Evolutionary conservation across 2,113 vertebrate species (phyloP).

Genomic region (rabbit (Oryctolagus cuniculus)): DNA sequence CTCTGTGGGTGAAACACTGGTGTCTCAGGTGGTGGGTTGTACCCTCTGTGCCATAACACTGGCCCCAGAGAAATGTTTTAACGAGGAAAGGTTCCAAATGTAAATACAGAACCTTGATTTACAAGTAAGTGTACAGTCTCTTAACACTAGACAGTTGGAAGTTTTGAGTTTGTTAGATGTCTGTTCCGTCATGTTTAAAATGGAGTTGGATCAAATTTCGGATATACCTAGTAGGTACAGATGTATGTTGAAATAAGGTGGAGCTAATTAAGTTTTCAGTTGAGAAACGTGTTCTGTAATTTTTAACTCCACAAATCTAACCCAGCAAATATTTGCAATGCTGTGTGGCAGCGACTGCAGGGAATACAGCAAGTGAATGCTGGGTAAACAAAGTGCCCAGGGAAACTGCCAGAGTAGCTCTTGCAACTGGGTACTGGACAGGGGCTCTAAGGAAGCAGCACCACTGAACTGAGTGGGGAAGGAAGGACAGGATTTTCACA

Average conservation of each 20-base stretch:
- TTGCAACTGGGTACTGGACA: neutral
- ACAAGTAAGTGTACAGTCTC: neutral
- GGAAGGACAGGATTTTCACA: neutral
- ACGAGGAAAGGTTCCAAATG: neutral
- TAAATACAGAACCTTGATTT: neutral
- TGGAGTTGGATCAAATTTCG: neutral
- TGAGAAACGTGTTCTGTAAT: neutral
- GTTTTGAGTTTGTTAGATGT: neutral
- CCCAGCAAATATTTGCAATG: neutral
- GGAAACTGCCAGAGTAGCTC: neutral
- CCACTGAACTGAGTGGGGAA: neutral
- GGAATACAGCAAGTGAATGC: neutral
- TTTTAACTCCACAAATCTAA: conserved; percentile 51
- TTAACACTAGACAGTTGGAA: neutral
- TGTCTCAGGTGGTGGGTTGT: too few species aligned
- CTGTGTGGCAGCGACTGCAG: neutral
- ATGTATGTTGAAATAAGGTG: neutral
- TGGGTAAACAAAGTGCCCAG: neutral
- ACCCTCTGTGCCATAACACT: too few species aligned
- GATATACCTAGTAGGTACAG: neutral
- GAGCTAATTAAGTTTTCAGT: neutral
- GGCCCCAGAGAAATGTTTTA: neutral
- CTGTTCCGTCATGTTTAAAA: conserved; percentile 14
- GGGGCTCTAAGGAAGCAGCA: neutral
- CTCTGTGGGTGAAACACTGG: too few species aligned